Percentiles rank a stretch among this genome's conserved stretches.
Evolutionary conservation across 2,113 vertebrate species (phyloP).

Genomic region (Bufo gargarizans): DNA sequence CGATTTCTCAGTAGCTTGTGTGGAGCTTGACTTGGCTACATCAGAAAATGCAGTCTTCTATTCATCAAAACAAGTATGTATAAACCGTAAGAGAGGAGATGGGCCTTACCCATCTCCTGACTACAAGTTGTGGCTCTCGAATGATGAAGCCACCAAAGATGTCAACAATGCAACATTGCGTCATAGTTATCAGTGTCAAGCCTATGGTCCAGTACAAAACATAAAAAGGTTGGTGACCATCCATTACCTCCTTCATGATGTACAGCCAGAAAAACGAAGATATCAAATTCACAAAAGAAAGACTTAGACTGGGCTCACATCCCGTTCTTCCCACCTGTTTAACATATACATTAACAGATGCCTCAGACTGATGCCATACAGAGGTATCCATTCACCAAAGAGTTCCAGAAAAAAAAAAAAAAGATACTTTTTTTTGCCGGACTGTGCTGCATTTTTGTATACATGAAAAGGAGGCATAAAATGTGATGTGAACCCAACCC

Average conservation of each 20-base stretch:
- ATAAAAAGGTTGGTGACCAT: background rate
- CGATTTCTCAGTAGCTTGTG: background rate
- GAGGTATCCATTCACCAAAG: no score
- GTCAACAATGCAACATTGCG: background rate
- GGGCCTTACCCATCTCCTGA: background rate
- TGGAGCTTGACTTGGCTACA: background rate
- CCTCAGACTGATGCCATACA: no score
- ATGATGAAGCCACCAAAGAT: background rate
- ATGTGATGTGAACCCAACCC: no score
- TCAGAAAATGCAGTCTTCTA: background rate
- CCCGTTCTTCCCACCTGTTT: no score
- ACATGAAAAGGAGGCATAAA: no score
- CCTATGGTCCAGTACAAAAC: background rate
- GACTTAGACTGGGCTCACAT: no score
- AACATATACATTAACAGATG: no score
- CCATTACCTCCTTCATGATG: background rate
- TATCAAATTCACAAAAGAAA: no score
- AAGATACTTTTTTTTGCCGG: no score
- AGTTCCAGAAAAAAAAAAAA: no score
- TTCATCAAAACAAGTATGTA: background rate
- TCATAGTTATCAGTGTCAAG: background rate
- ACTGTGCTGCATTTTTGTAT: no score
- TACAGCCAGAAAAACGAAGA: background rate
- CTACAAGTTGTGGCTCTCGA: background rate
- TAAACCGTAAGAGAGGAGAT: background rate